Base-by-base conservation (phyloP, 2,888 invertebrate species). In the Stramonita haemastoma region DNA sequence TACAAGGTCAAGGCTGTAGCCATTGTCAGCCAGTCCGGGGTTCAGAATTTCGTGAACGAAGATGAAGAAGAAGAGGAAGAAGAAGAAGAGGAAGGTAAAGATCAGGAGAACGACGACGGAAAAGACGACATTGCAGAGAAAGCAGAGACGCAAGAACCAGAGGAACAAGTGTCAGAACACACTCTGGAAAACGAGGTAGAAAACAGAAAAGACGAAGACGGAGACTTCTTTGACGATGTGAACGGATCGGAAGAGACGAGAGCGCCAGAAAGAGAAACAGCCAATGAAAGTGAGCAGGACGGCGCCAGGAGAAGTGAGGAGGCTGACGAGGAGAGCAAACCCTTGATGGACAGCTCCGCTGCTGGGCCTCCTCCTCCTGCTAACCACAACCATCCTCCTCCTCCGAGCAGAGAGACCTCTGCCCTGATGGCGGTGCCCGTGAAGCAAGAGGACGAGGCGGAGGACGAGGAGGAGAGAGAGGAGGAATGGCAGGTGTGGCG, bases 401-500 rank as follows among this genome's bases (percentile, higher is more conserved):
- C 19, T 70, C 26, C 70, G 70, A 26, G n/a, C 70, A 57, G 57
- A 57, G 17, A 26, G 26, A 36, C 79, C 11, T 26, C 22, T 34
- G 88, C 29, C 1, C 17, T n/a, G 11, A 46, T 46, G 66, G 17
- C 19, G 60, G 83, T 56, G 36, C 22, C 36, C 17, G 8, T 29
- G 11, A 66, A 46, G n/a, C 84, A 83, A 8, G 70, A 60, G 4
- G 70, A 70, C 73, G 88, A 70, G 5, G 32, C 70, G 4, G 84
- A 83, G 83, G 85, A 84, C 6, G 70, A 46, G n/a, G 84, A 85
- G 0, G 88, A 89, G 1, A 36, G 11, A 34, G 70, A 60, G 36
- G 88, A 88, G 13, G 88, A 29, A 17, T 88, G 88, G 88, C 84
- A 84, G 29, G 83, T 85, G 60, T 89, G 88, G 88, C 84, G 85